phyloP scores from a whole-genome alignment of 2,888 invertebrate species.

The Cataglyphis cursor region DNA sequence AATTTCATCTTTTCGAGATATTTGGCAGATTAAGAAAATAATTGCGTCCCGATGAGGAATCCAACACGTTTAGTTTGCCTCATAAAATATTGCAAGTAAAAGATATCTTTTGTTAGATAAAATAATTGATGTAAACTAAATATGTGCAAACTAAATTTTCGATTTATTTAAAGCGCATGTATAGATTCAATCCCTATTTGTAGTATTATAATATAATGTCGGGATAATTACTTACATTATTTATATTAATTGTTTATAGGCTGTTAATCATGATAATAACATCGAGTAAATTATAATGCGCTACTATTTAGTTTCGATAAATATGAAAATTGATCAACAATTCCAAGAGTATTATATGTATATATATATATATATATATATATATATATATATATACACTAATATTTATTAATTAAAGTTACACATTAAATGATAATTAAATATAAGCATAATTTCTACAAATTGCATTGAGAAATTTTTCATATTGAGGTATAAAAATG shows the following conservation, averaged over 20 bases:
- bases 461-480: background rate
- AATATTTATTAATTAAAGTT: conserved; percentile 11
- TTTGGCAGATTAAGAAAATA: background rate
- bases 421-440: background rate
- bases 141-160: background rate
- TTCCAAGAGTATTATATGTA: conserved; percentile 21
- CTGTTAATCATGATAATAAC: conserved; percentile 9
- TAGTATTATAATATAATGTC: background rate
- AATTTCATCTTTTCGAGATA: conserved; percentile 10
- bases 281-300: conserved; percentile 4
- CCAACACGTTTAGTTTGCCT: background rate
- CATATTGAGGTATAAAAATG: background rate
- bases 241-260: background rate
- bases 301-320: background rate
- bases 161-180: background rate
- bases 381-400: background rate
- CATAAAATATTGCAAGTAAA: background rate
- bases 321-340: background rate
- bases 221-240: conserved; percentile 29
- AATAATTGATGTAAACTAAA: background rate
- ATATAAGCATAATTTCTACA: background rate
- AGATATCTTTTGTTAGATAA: background rate
- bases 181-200: background rate
- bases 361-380: background rate
- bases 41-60: background rate